Base-by-base conservation (phyloP, 1,140 invertebrate species). In the Micrasema minimum region DNA sequence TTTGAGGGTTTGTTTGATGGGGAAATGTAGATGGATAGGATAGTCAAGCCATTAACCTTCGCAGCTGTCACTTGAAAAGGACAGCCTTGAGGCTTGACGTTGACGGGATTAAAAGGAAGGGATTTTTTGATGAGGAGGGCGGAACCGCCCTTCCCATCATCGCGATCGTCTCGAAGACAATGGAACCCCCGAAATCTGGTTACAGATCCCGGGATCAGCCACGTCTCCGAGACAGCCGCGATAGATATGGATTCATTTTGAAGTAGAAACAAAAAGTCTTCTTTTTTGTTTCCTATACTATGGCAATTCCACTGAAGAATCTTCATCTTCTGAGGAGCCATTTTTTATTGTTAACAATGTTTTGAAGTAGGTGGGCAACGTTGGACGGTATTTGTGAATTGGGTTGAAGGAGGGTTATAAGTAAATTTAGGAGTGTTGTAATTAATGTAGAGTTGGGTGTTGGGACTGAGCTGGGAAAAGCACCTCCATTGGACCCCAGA, bases 241-340 rank as follows among this genome's bases (percentile, higher is more conserved):
- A 48, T 9, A 18, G 45, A n/a, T n/a, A n/a, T n/a, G n/a, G 5
- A 48, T 48, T 12, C 14, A 9, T 7, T 9, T 20, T 48, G 14
- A 3, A 48, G n/a, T 48, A 20, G 14, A 9, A 18, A 2, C 9
- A 18, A 48, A 18, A 48, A 20, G 14, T 16, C 4, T 18, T 18
- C 16, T 9, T 14, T 18, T n/a, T n/a, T n/a, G n/a, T n/a, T n/a
- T n/a, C n/a, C n/a, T n/a, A n/a, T n/a, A n/a, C n/a, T n/a, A n/a
- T n/a, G n/a, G n/a, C n/a, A n/a, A 48, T 48, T 48, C 45, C 45
- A 48, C 45, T 48, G 16, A 48, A 48, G 16, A 48, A 48, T 48
- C 12, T 14, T 48, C 45, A 48, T 18, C 45, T 18, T n/a, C n/a
- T n/a, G 45, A 48, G 45, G n/a, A 48, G 6, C 3, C 45, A 20